Evolutionary conservation across 2,113 vertebrate genomes (phyloP), one percentile per base, ranked within the genome.

Genomic region (Sula dactylatra): DNA sequence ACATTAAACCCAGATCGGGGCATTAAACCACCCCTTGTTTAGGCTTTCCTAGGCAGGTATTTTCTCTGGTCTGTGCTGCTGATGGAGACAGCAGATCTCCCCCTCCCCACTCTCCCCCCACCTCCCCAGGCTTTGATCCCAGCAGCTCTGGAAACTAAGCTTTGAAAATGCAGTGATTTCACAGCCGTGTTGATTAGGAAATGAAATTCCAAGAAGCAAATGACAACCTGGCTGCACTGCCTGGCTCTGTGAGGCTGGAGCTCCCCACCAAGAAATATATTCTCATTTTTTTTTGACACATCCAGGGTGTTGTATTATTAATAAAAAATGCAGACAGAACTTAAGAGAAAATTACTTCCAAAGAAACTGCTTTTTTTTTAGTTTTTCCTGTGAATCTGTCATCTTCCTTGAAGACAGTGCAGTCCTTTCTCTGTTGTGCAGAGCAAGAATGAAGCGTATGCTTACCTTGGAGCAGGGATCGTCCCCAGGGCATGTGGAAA

Each of bases 301-400:
- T 96, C 87, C 87, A 97, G 95, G 96, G 81, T 94, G 86, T 93
- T 97, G 81, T 91, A 93, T 97, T 93, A 97, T 97, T 96, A 95
- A 97, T 96, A 96, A 96, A 95, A 95, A 93, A 94, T 91, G 90
- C 81, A 97, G 86, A 74, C 81, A 88, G 93, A 78, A 91, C 71
- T 97, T 87, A 85, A 88, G 64, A 76, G 90, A 95, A 96, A 94
- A 90, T 79, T 0, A 93, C 45, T 92, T 93, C 69, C 80, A 92
- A 93, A 95, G 81, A 73, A 96, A 61, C 13, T 19, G 67, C 40
- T 47, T 47, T 91, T 65, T 42, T 88, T 13, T 4, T 34, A 7
- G 5, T 34, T 50, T 73, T 56, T 47, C 13, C 82, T 36, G 24
- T 86, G 94, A 95, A 89, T 86, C 82, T 74, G 42, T 50, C 29